Base-by-base conservation (phyloP, 2,797 vertebrate genomes). In the Vipera ursinii region DNA sequence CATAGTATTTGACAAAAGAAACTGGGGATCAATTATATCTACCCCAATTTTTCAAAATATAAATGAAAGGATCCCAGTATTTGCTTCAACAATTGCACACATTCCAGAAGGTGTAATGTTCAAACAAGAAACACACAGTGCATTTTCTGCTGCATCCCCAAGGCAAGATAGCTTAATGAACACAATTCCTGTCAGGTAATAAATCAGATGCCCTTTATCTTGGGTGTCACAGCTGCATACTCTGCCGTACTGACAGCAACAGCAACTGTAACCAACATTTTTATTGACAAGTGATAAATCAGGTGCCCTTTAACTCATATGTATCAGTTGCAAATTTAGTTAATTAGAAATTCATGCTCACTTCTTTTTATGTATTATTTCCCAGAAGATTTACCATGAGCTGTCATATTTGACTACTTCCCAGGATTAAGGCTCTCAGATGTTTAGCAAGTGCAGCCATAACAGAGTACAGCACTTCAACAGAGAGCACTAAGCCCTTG, bases 251-350 rank as follows among this genome's bases (percentile, higher is more conserved):
- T 61, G 91, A 61, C 51, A 94, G 89, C 90, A 93, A 14, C 3
- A 95, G 92, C 94, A 82, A 93, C 89, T 94, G 89, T 44, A 93
- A 95, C 93, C 96, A 94, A 4, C 59, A 92, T 92, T 94, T 95
- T 90, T 90, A 94, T 92, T 96, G 96, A 95, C 93, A 96, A 92
- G 91, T 95, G 96, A 96, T 96, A 94, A 96, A 97, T 96, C 95
- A 96, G 93, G 85, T 95, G 95, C 95, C 96, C 96, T 97, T 97
- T 97, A 95, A 96, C 96, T 96, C 56, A 91, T 78, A 88, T 51
- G 91, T 92, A 95, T 94, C 94, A 93, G 94, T 94, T 94, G 93
- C 96, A 97, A 95, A 97, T 95, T 87, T 32, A 90, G 93, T 95
- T 95, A 96, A 97, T 96, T 96, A 96, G 95, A 96, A 96, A 97